These are phyloP conservation scores for Euleptes europaea DNA, from an alignment of 2,113 vertebrate genomes.

Conservation along the genomic window DNA sequence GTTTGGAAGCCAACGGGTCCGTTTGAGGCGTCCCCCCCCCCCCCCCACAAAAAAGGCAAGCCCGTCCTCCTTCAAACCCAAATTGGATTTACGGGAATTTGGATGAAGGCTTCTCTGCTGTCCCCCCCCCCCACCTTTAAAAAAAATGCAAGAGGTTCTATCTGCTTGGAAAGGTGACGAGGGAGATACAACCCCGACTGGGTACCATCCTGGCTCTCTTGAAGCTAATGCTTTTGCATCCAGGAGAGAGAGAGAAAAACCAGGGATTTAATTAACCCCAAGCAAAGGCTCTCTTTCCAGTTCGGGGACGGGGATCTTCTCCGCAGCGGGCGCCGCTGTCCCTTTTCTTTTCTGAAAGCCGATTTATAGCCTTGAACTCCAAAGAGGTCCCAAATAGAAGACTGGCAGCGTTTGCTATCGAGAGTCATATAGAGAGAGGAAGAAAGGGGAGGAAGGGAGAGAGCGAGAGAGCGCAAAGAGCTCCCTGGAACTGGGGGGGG, in stretches of 20 bases:
- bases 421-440: background rate
- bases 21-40: no score
- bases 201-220: background rate
- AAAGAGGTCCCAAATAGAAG: background rate
- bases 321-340: background rate
- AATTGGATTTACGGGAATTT: background rate
- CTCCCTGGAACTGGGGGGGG: background rate
- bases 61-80: background rate
- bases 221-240: background rate
- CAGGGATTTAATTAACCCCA: background rate
- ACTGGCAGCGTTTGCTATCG: background rate
- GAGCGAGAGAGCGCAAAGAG: background rate
- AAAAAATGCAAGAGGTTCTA: no score
- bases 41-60: background rate
- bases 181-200: fast-evolving
- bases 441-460: background rate
- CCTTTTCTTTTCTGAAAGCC: no score
- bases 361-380: background rate
- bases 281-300: background rate
- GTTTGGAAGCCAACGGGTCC: background rate
- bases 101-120: background rate
- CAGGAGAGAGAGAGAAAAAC: fast-evolving
- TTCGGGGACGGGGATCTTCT: background rate
- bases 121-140: background rate
- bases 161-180: background rate